phyloP scores from a whole-genome alignment of 1,140 invertebrate species.

The Euglossa dilemma region DNA sequence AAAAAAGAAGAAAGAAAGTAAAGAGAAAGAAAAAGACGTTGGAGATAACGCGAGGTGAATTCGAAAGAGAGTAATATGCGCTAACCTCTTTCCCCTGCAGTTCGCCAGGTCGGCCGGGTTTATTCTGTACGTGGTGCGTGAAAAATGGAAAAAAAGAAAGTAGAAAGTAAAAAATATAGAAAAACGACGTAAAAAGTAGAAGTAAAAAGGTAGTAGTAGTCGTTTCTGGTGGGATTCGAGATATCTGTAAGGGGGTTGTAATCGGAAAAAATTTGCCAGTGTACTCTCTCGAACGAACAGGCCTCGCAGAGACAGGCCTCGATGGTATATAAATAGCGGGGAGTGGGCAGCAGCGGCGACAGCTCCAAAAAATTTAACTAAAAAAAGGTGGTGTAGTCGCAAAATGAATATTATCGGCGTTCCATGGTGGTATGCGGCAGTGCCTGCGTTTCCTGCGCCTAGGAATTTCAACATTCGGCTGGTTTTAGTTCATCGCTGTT shows the following conservation, averaged over 20 bases:
- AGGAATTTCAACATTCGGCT: slow-evolving; percentile 16
- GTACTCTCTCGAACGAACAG: slow-evolving; percentile 50
- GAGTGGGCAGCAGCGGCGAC: slow-evolving; percentile 62
- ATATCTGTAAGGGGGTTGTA: neutral
- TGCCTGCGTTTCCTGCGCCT: slow-evolving; percentile 8
- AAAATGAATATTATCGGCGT: slow-evolving; percentile 63
- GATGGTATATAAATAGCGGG: slow-evolving; percentile 60
- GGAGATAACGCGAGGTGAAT: slow-evolving; percentile 45
- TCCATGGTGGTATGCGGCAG: slow-evolving; percentile 39
- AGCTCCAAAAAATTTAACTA: slow-evolving; percentile 73
- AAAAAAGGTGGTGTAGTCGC: slow-evolving; percentile 54
- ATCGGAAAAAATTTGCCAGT: slow-evolving; percentile 47
- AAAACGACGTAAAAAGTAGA: neutral
- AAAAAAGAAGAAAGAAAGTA: slow-evolving; percentile 29
- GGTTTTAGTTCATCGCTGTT: slow-evolving; percentile 38
- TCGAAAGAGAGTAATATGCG: slow-evolving; percentile 54
- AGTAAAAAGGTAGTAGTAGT: slow-evolving; percentile 34
- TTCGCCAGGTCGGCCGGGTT: slow-evolving; percentile 81
- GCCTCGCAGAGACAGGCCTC: slow-evolving; percentile 31
- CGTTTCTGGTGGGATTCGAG: neutral
- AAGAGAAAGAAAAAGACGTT: slow-evolving; percentile 31
- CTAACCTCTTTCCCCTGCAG: slow-evolving; percentile 83
- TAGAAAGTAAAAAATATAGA: slow-evolving; percentile 13
- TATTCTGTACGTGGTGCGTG: slow-evolving; percentile 71
- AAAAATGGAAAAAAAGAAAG: slow-evolving; percentile 66